phyloP scores from a whole-genome alignment of 2,888 invertebrate species.

The Mimas tiliae region DNA sequence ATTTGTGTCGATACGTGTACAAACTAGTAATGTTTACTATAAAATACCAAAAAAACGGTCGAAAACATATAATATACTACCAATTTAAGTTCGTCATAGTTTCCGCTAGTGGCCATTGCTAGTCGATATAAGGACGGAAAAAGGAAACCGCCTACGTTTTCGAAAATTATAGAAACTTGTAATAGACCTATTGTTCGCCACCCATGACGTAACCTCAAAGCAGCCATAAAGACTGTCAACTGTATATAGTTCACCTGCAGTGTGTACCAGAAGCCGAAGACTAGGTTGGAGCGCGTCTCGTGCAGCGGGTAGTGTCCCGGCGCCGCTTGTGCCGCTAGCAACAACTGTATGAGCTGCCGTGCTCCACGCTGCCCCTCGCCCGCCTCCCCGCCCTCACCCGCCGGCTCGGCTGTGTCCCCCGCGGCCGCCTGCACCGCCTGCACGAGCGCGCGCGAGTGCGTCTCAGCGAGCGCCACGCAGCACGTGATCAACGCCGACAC shows the following conservation, averaged over 20 bases:
- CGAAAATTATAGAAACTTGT: no score
- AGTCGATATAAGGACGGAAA: no score
- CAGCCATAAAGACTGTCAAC: no score
- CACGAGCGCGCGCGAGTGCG: constrained; percentile 85
- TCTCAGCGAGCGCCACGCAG: constrained; percentile 89
- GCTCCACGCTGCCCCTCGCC: constrained; percentile 50
- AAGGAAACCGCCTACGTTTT: no score
- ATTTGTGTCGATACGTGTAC: no score
- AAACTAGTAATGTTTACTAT: no score
- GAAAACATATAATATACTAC: no score
- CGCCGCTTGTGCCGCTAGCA: constrained; percentile 91
- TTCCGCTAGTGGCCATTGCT: no score
- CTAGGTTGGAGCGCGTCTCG: constrained; percentile 93
- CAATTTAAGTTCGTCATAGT: no score
- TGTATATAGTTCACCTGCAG: constrained; percentile 87
- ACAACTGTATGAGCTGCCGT: constrained; percentile 87
- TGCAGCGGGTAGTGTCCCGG: constrained; percentile 94
- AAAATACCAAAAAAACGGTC: no score
- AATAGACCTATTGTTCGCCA: no score
- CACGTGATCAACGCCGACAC: constrained; percentile 87
- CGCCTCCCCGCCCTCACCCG: constrained; percentile 43
- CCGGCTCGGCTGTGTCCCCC: constrained; percentile 31
- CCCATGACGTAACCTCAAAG: no score
- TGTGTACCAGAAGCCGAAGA: constrained; percentile 96
- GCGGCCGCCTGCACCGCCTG: constrained; percentile 58